These are phyloP conservation scores for Pristionchus fissidentatus DNA, from an alignment of 2,888 invertebrate species.

Conservation along the genomic window DNA sequence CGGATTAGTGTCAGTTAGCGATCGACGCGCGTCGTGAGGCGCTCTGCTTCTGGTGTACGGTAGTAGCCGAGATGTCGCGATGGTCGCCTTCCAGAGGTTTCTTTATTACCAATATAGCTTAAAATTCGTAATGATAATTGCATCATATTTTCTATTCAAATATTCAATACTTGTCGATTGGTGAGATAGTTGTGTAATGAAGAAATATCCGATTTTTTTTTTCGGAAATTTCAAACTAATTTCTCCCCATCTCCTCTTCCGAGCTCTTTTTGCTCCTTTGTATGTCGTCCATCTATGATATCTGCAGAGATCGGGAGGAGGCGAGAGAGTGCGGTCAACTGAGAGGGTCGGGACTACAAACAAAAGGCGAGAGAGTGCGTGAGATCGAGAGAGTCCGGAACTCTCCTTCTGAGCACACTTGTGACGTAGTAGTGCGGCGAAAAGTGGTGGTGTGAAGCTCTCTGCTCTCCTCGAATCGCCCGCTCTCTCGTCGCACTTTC, in stretches of 20 bases:
- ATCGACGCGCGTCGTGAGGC: neutral
- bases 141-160: too few relatives aligned
- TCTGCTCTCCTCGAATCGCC: neutral
- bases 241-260: too few relatives aligned
- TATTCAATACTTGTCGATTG: too few relatives aligned
- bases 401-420: constrained; percentile 14
- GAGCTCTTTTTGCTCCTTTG: too few relatives aligned
- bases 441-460: constrained; percentile 25
- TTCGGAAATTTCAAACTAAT: too few relatives aligned
- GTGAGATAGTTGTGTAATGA: too few relatives aligned
- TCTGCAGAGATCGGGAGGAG: too few relatives aligned
- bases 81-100: neutral
- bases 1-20: neutral
- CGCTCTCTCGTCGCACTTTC: neutral
- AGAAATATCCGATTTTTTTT: neutral
- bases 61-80: neutral
- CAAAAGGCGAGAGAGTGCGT: neutral
- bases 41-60: neutral
- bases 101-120: too few relatives aligned
- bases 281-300: constrained; percentile 34
- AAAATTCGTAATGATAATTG: too few relatives aligned
- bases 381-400: neutral
- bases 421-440: constrained; percentile 23
- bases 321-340: constrained; percentile 1
- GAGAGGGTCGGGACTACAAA: neutral